A percentile compares a stretch with the other conserved stretches of the same genome.
Conservation (phyloP, 2,797 vertebrate species). For the Carapus acus region DNA sequence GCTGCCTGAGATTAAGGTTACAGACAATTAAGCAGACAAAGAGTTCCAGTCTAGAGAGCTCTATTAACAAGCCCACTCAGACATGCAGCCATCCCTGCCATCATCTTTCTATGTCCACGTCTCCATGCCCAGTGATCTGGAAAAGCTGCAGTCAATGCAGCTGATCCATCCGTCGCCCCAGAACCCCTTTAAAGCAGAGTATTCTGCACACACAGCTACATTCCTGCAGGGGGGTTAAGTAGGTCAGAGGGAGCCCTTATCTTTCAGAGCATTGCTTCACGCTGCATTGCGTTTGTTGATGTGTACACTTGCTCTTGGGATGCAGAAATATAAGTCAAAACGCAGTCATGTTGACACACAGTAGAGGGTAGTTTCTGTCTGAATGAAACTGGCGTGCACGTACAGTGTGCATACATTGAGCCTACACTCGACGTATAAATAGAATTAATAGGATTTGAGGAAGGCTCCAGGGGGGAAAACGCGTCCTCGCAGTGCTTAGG, state of each 20-base stretch:
- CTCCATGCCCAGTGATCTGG: slow-evolving; percentile 57
- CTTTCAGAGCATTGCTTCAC: slow-evolving; percentile 47
- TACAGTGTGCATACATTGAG: too few relatives aligned
- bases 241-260: slow-evolving; percentile 59
- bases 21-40: slow-evolving; percentile 43
- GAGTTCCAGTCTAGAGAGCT: slow-evolving; percentile 45
- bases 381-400: background rate
- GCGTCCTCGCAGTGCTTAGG: too few relatives aligned
- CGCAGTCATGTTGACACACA: background rate
- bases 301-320: background rate
- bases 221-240: slow-evolving; percentile 61
- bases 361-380: too few relatives aligned
- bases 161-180: slow-evolving; percentile 52
- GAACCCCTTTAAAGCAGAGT: slow-evolving; percentile 61
- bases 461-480: too few relatives aligned
- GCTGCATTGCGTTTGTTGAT: slow-evolving; percentile 33
- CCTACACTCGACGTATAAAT: too few relatives aligned
- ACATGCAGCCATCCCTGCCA: slow-evolving; percentile 53
- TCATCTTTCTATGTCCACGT: slow-evolving; percentile 52
- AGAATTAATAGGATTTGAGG: too few relatives aligned
- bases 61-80: slow-evolving; percentile 45
- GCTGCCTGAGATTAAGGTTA: slow-evolving; percentile 31
- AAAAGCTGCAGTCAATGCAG: slow-evolving; percentile 66
- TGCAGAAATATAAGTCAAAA: background rate
- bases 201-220: slow-evolving; percentile 64